Percentiles rank a stretch among this genome's conserved stretches.
Evolutionary conservation across 2,888 invertebrate genomes (phyloP).

Genomic region (Sphecodes monilicornis): DNA sequence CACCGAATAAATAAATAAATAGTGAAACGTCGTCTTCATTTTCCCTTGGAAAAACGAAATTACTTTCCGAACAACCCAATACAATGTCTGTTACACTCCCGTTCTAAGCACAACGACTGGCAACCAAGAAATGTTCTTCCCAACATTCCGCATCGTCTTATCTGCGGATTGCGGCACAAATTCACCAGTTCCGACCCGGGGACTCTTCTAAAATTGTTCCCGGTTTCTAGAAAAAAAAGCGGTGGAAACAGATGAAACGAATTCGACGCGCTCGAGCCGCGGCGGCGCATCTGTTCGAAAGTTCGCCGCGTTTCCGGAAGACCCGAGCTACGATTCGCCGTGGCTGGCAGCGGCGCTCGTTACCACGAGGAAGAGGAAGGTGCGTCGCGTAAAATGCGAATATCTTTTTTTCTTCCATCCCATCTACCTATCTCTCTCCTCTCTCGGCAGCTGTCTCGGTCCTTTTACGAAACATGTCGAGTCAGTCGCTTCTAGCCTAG

Average conservation of each 20-base stretch:
- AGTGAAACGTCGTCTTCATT: no score
- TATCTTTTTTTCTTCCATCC: conserved; percentile 26
- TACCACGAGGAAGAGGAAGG: conserved; percentile 75
- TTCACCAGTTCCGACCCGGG: not conserved
- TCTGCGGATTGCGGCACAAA: not conserved
- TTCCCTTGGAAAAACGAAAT: no score
- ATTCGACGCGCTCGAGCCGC: conserved; percentile 45
- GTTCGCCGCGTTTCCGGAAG: conserved; percentile 54
- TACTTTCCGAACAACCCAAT: no score
- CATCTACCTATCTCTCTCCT: not conserved
- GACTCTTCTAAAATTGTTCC: not conserved
- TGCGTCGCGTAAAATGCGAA: conserved; percentile 63
- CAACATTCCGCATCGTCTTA: not conserved
- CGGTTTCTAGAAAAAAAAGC: not conserved
- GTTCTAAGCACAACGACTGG: not conserved
- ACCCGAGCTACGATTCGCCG: conserved; percentile 47
- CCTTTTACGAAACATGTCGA: conserved; percentile 76
- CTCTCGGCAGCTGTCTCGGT: not conserved
- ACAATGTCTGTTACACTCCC: no score
- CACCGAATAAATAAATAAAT: no score
- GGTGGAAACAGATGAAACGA: not conserved
- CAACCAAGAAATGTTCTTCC: not conserved
- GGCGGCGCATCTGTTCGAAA: conserved; percentile 36
- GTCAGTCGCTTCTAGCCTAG: conserved; percentile 74
- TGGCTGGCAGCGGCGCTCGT: conserved; percentile 62